These are phyloP conservation scores for Megaceryle maxima DNA, from an alignment of 2,113 vertebrate genomes.

Conservation along the genomic window DNA sequence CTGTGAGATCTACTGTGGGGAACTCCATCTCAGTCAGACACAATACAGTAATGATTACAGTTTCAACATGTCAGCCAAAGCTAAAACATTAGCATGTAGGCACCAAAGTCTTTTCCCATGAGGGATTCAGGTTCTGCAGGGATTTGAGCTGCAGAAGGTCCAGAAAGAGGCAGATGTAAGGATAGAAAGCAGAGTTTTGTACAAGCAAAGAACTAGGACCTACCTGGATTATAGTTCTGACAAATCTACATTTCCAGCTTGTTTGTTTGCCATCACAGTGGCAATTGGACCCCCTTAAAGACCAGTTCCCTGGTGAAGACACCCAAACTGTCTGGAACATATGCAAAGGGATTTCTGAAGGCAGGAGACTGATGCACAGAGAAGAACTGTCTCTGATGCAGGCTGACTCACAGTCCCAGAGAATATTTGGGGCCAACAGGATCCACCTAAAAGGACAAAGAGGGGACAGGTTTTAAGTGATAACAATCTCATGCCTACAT, in stretches of 20 bases:
- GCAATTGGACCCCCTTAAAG: not conserved
- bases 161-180: not conserved
- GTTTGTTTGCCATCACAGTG: not conserved
- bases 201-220: not conserved
- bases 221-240: conserved; percentile 32
- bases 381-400: not conserved
- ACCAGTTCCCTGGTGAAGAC: not conserved
- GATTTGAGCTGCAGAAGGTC: not conserved
- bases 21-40: too few relatives aligned
- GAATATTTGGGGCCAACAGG: too few relatives aligned
- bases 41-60: not conserved
- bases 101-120: not conserved
- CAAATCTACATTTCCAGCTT: not conserved
- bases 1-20: too few relatives aligned
- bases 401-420: not conserved
- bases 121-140: not conserved
- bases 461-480: not conserved
- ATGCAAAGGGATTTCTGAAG: conserved; percentile 12
- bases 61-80: not conserved
- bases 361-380: not conserved
- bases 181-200: not conserved
- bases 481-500: not conserved
- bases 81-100: not conserved
- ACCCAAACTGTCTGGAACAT: not conserved
- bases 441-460: conserved; percentile 1